Base-by-base conservation (phyloP, 2,113 vertebrate genomes). In the Scolopax mira region DNA sequence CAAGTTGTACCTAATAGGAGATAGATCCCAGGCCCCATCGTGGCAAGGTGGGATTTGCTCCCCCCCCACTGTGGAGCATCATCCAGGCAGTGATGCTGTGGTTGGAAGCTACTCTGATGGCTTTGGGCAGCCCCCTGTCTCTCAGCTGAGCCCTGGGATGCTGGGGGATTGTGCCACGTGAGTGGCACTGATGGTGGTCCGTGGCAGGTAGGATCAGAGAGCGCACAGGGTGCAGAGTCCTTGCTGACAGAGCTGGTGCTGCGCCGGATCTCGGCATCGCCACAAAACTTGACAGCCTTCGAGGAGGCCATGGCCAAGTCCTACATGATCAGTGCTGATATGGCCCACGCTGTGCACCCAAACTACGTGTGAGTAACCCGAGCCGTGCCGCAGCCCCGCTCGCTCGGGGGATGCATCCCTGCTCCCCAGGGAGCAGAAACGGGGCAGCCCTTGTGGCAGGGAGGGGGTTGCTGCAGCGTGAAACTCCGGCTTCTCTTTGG, bases 291-390 rank as follows among this genome's bases (percentile, higher is more conserved):
- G 89, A 99, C 98, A 0, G 98, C 99, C 74, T 99, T 99, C 2
- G 99, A 99, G 97, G 99, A 99, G 96, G 99, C 99, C 1, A 95
- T 98, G 62, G 98, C 99, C 37, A 98, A 98, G 61, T 99, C 99
- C 93, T 99, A 98, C 98, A 99, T 99, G 99, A 99, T 99, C 98
- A 99, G 99, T 3, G 99, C 99, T 0, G 99, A 99, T 95, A 99
- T 99, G 99, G 99, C 99, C 11, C 99, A 99, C 0, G 99, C 99
- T 0, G 97, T 99, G 62, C 99, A 99, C 94, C 99, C 99, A 27
- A 99, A 99, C 98, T 99, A 99, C 30, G 85, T 96, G 99, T 99
- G 96, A 99, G 99, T 99, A 65, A 61, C 5, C 48, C 2, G 16
- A 71, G 41, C 18, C 11, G 5, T 37, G 48, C 11, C 0, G 2